phyloP scores from a whole-genome alignment of 2,888 invertebrate species.

The Synergus itoensis region DNA sequence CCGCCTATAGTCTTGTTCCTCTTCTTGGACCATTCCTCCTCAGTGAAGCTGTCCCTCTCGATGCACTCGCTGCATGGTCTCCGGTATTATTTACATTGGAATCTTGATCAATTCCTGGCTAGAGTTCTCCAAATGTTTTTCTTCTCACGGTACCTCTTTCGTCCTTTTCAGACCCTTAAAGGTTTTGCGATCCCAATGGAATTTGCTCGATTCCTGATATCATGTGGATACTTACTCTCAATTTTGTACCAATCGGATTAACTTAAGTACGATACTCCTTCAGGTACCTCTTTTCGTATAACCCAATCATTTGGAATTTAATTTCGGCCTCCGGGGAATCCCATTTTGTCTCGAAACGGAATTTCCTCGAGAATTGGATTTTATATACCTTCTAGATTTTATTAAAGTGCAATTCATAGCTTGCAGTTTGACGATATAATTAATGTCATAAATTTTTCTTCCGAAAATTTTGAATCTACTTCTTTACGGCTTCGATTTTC shows the following conservation, averaged over 20 bases:
- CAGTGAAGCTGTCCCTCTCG: conserved; percentile 34
- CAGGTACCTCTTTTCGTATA: neutral
- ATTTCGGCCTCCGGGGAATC: conserved; percentile 22
- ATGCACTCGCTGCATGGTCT: conserved; percentile 37
- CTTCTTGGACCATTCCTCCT: conserved; percentile 45
- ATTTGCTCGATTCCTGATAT: conserved; percentile 39
- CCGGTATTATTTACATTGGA: conserved; percentile 59
- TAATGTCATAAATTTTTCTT: too few relatives aligned
- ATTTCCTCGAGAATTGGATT: conserved; percentile 25
- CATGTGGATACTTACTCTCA: conserved; percentile 28
- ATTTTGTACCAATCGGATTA: conserved; percentile 37
- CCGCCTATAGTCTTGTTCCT: conserved; percentile 46
- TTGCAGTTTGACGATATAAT: neutral
- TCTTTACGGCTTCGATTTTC: too few relatives aligned
- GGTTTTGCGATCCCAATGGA: conserved; percentile 26
- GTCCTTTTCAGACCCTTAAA: conserved; percentile 19
- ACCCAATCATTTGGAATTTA: conserved; percentile 19
- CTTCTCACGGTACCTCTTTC: conserved; percentile 46
- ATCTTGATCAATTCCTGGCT: conserved; percentile 56
- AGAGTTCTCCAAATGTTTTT: conserved; percentile 45
- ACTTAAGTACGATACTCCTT: conserved; percentile 3
- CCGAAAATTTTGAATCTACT: too few relatives aligned
- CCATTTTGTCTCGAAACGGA: neutral
- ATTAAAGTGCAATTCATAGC: neutral
- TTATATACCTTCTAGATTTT: neutral